Conservation (phyloP, 2,113 vertebrate species). For the Bubalus kerabau region DNA sequence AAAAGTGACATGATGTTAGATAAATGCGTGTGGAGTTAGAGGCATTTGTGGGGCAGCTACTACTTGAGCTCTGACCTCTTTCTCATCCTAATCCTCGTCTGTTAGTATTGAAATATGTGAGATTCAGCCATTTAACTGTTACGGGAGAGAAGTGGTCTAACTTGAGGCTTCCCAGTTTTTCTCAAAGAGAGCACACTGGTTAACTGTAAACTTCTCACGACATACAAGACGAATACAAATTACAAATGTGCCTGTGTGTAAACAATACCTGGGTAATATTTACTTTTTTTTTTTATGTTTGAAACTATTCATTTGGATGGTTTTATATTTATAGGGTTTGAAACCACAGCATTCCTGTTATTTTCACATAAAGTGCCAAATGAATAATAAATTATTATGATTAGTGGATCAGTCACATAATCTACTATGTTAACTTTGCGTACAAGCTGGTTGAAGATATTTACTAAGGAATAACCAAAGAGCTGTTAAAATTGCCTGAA, state of each 20-base stretch:
- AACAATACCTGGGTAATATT: neutral
- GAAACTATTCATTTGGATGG: neutral
- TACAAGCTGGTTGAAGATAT: neutral
- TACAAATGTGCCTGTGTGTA: neutral
- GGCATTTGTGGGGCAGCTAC: neutral
- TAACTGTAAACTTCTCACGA: neutral
- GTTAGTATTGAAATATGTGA: neutral
- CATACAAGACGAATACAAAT: neutral
- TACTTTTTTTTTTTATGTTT: neutral
- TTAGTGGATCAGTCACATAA: neutral
- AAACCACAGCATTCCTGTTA: neutral
- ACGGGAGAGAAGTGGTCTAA: neutral
- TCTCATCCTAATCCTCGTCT: neutral
- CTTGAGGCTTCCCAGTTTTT: neutral
- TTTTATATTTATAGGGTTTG: neutral
- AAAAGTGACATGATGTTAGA: neutral
- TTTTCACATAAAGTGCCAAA: neutral
- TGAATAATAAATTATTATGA: neutral
- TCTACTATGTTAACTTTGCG: neutral
- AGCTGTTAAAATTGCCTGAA: neutral
- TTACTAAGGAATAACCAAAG: neutral
- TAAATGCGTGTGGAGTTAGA: neutral
- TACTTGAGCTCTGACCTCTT: neutral
- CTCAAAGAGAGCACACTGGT: neutral
- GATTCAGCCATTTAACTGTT: neutral